Base-by-base conservation (phyloP, 2,113 vertebrate genomes). In the Ciconia stormi region DNA sequence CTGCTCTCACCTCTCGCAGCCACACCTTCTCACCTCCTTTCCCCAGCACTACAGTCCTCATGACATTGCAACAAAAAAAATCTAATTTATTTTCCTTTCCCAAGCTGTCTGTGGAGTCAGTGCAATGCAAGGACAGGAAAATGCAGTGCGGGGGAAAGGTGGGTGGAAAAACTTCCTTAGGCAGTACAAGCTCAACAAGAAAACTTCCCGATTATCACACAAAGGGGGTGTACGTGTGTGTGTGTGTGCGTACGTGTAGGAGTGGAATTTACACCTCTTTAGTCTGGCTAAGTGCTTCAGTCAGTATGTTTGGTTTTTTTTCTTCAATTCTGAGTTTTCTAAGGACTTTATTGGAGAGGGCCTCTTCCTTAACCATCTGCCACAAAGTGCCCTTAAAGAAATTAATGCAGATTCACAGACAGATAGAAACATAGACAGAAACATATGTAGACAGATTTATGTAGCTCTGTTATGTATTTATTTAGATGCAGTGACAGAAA, bases 211-310 rank as follows among this genome's bases (percentile, higher is more conserved):
- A 1, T 55, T 87, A n/a, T 62, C 16, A 36, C n/a, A 59, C 13
- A 56, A 52, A n/a, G 4, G 3, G 19, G 0, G 4, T 42, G 7
- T 11, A 7, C 0, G 1, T 22, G 1, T 18, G 3, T 29, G 4
- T 29, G 4, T 50, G 27, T 26, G 19, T 1, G 19, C 17, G 12
- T 26, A 38, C 38, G 22, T 44, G 40, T 23, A 55, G 55, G 36
- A 40, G 13, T 8, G 7, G 29, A 87, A 65, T 9, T 79, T 58
- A 20, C 11, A 73, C 15, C 5, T 73, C 40, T 71, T 36, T 32
- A 13, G n/a, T n/a, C 46, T 62, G 32, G 3, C 19, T 46, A 42
- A 70, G 34, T 0, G 2, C 3, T 92, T 85, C 15, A 19, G 8
- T 4, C 20, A 25, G 4, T 42, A 22, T 47, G 11, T 9, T 23